phyloP scores from a whole-genome alignment of 2,888 invertebrate genomes.

The Iselma pallidipennis region DNA sequence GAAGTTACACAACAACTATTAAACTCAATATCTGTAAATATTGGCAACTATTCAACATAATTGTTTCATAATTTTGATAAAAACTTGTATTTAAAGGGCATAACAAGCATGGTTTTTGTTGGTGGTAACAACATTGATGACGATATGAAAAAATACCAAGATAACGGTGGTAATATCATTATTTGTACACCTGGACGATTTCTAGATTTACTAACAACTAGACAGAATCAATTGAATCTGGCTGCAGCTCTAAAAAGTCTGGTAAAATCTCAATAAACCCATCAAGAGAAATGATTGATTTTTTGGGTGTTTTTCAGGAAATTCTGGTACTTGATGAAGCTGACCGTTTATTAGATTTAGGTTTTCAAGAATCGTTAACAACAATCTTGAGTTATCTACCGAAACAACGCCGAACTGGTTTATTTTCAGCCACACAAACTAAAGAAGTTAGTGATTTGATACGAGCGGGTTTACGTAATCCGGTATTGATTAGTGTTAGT shows the following conservation, averaged over 20 bases:
- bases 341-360: constrained; percentile 90
- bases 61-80: constrained; percentile 37
- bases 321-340: constrained; percentile 95
- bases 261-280: constrained; percentile 60
- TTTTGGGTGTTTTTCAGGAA: constrained; percentile 64
- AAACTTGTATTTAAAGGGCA: constrained; percentile 46
- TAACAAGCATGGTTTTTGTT: constrained; percentile 69
- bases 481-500: constrained; percentile 85
- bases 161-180: constrained; percentile 79
- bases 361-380: constrained; percentile 84
- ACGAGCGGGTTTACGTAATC: constrained; percentile 92
- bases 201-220: constrained; percentile 79
- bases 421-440: constrained; percentile 99
- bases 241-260: constrained; percentile 75
- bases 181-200: constrained; percentile 95
- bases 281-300: too few species aligned
- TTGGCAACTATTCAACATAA: neutral
- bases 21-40: constrained; percentile 53
- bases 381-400: constrained; percentile 91
- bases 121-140: constrained; percentile 83
- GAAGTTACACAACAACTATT: constrained; percentile 64
- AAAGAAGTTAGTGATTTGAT: constrained; percentile 90
- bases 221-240: constrained; percentile 66
- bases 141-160: constrained; percentile 70
- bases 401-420: constrained; percentile 89